Conservation (phyloP, 2,113 vertebrate species). For the Centropus unirufus region DNA sequence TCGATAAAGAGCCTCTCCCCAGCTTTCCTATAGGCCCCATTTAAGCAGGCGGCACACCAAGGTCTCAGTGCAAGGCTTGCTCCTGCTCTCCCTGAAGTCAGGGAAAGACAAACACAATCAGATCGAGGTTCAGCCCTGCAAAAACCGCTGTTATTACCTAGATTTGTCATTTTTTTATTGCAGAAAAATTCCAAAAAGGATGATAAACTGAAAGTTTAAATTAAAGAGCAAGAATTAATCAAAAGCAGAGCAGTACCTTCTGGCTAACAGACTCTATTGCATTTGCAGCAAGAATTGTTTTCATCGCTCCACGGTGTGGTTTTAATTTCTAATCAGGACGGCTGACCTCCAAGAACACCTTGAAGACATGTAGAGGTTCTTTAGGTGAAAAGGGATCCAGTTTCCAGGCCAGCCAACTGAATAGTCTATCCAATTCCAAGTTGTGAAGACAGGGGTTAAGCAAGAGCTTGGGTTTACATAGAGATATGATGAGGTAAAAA, state of each 20-base stretch:
- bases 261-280: not conserved
- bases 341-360: not conserved
- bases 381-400: not conserved
- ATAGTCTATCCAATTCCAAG: not conserved
- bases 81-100: not conserved
- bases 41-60: not conserved
- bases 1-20: too few species aligned
- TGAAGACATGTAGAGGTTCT: not conserved
- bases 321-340: conserved; percentile 6
- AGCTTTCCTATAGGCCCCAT: too few species aligned
- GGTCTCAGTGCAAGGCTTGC: fast-evolving
- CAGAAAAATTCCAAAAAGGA: not conserved
- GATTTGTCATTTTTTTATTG: not conserved
- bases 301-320: not conserved
- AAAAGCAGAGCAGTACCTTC: not conserved
- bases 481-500: not conserved
- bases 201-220: conserved; percentile 1
- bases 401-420: not conserved
- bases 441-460: not conserved
- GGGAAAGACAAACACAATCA: not conserved
- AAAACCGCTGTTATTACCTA: not conserved
- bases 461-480: not conserved
- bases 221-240: not conserved
- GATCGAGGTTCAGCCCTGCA: not conserved
- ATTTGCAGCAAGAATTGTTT: not conserved